Percentiles rank a stretch among this genome's conserved stretches.
phyloP scores from a whole-genome alignment of 1,140 invertebrate genomes.

The Bacillus rossius region DNA sequence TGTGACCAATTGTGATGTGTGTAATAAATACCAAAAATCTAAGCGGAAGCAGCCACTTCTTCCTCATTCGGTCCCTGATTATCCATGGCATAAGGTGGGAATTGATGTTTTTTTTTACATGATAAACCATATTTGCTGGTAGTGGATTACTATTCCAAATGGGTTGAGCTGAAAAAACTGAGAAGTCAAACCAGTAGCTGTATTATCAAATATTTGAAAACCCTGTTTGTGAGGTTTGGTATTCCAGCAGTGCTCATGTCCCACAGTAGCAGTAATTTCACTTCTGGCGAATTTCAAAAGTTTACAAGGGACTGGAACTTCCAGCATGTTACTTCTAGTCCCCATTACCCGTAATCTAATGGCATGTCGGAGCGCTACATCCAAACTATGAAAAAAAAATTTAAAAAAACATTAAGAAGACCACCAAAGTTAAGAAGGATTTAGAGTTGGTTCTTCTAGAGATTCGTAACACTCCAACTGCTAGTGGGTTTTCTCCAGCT shows the following conservation, averaged over 20 bases:
- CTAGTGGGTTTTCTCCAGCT: too few species aligned
- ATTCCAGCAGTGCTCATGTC: constrained; percentile 34
- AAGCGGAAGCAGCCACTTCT: too few species aligned
- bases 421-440: constrained; percentile 12
- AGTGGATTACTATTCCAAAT: constrained; percentile 37
- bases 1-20: too few species aligned
- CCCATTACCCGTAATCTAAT: constrained; percentile 37
- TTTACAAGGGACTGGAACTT: constrained; percentile 41
- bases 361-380: constrained; percentile 36
- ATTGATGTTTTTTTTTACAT: constrained; percentile 32
- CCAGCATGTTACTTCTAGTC: constrained; percentile 34
- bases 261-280: constrained; percentile 41
- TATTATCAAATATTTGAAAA: constrained; percentile 24
- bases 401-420: constrained; percentile 32
- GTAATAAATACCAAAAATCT: too few species aligned
- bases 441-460: background rate
- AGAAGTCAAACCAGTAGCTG: constrained; percentile 4
- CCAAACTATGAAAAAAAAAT: constrained; percentile 38
- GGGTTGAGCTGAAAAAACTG: constrained; percentile 25
- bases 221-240: constrained; percentile 30
- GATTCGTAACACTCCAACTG: too few species aligned
- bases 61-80: too few species aligned
- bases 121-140: constrained; percentile 33
- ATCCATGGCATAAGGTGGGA: constrained; percentile 34
- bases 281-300: constrained; percentile 33